A percentile compares a stretch with the other conserved stretches of the same genome.
These are phyloP conservation scores for Allygus modestus DNA, from an alignment of 2,888 invertebrate genomes.

Conservation along the genomic window DNA sequence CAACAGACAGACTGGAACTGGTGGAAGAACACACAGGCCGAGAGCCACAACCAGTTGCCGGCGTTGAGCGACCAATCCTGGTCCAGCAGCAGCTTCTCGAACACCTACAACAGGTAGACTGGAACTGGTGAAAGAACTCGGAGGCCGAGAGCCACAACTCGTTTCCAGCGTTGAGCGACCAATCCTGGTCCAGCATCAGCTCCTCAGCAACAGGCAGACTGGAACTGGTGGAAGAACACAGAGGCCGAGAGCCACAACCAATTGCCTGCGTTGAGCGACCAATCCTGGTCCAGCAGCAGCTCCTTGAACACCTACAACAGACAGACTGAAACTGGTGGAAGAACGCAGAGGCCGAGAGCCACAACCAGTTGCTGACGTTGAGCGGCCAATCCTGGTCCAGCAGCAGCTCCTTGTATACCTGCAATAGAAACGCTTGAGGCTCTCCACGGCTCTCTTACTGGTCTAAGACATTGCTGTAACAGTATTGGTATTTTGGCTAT, in stretches of 20 bases:
- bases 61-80: slow-evolving; percentile 86
- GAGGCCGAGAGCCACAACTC: slow-evolving; percentile 88
- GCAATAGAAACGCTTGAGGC: slow-evolving; percentile 84
- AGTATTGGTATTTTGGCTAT: too few relatives aligned
- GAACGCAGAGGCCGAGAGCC: slow-evolving; percentile 85
- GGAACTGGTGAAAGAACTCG: slow-evolving; percentile 84
- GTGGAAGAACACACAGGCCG: slow-evolving; percentile 84
- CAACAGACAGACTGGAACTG: slow-evolving; percentile 85
- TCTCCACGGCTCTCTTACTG: too few relatives aligned
- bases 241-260: slow-evolving; percentile 85
- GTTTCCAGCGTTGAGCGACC: slow-evolving; percentile 85
- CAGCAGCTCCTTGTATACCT: slow-evolving; percentile 83
- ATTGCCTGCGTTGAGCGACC: slow-evolving; percentile 85
- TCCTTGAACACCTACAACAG: too few relatives aligned
- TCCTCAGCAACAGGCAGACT: slow-evolving; percentile 79
- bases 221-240: slow-evolving; percentile 84
- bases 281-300: slow-evolving; percentile 83
- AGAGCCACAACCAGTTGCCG: slow-evolving; percentile 87
- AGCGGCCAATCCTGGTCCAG: slow-evolving; percentile 85
- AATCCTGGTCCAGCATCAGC: slow-evolving; percentile 83
- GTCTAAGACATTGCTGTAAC: too few relatives aligned
- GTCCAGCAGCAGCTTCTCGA: slow-evolving; percentile 83
- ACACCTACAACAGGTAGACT: slow-evolving; percentile 78
- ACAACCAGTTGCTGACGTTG: slow-evolving; percentile 87
- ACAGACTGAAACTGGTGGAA: slow-evolving; percentile 85